Base-by-base conservation (phyloP, 2,888 invertebrate genomes). In the Punctoribates punctum region DNA sequence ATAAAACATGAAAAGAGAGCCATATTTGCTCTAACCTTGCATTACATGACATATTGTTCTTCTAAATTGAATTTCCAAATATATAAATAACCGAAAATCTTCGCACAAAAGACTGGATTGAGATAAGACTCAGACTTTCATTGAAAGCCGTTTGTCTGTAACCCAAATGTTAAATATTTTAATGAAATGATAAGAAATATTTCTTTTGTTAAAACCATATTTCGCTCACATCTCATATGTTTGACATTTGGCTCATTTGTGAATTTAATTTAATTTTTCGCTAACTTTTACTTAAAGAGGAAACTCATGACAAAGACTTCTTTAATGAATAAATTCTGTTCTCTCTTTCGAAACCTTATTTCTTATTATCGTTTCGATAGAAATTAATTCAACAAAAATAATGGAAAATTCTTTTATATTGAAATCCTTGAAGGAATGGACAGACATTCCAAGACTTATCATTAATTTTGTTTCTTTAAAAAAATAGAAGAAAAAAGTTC, bases 181-280 rank as follows among this genome's bases (percentile, higher is more conserved):
- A 25, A 57, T 25, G 6, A 57, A 57, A 57, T 57, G 57, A 57
- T 57, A 57, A 57, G 25, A 57, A 48, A 57, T 34, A 29, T 65
- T 60, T 34, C 20, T 65, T 17, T 65, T 65, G 29, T 34, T 34
- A 34, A 13, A 25, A 25, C 1, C 11, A 60, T 23, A 60, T 34
- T 65, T n/a, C 34, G 34, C 34, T 34, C 4, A 34, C 34, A 29
- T 65, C 4, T 29, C 9, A 60, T 60, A 60, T 34, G n/a, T 65
- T 34, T 65, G 65, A 65, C 65, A 65, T 65, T 65, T 65, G 65
- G n/a, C 65, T 65, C 34, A 65, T 65, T 65, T 65, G 65, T 65
- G 34, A 65, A 65, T n/a, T 65, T 65, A 65, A 34, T 65, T 65
- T 60, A 57, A 57, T n/a, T 51, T 51, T 51, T 8, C 51, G 4